Conservation (phyloP, 1,140 invertebrate genomes). For the Lasaia peninsularis region DNA sequence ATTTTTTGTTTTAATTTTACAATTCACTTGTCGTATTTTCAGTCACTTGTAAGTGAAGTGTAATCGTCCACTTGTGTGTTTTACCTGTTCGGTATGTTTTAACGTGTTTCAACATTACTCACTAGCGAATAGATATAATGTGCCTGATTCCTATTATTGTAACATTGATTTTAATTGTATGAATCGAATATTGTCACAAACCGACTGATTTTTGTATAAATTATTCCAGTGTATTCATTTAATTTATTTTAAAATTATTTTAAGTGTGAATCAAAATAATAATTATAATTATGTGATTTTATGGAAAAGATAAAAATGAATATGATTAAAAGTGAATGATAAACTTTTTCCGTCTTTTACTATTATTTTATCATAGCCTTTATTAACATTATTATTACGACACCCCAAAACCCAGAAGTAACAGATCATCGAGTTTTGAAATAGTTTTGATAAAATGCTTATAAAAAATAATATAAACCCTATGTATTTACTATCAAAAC, state of each 20-base stretch:
- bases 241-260: conserved; percentile 74
- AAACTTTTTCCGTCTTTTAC: conserved; percentile 5
- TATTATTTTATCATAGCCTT: not conserved
- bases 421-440: too few relatives aligned
- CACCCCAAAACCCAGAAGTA: too few relatives aligned
- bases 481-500: too few relatives aligned
- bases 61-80: conserved; percentile 39
- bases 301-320: conserved; percentile 69
- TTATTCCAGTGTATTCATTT: conserved; percentile 73
- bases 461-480: too few relatives aligned
- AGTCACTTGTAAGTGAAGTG: conserved; percentile 35
- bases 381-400: too few relatives aligned
- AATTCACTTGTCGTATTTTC: conserved; percentile 43
- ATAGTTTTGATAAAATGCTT: too few relatives aligned
- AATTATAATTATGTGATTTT: conserved; percentile 73
- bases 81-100: conserved; percentile 33
- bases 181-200: conserved; percentile 72
- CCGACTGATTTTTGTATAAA: conserved; percentile 74
- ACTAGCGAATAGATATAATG: conserved; percentile 61
- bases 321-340: conserved; percentile 57
- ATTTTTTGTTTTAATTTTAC: conserved; percentile 47
- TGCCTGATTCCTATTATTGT: conserved; percentile 75
- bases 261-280: conserved; percentile 72
- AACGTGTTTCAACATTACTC: conserved; percentile 36
- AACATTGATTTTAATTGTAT: conserved; percentile 70